Percentiles rank a stretch among this genome's conserved stretches.
Evolutionary conservation across 2,797 vertebrate species (phyloP).

Genomic region (Knipowitschia caucasica): DNA sequence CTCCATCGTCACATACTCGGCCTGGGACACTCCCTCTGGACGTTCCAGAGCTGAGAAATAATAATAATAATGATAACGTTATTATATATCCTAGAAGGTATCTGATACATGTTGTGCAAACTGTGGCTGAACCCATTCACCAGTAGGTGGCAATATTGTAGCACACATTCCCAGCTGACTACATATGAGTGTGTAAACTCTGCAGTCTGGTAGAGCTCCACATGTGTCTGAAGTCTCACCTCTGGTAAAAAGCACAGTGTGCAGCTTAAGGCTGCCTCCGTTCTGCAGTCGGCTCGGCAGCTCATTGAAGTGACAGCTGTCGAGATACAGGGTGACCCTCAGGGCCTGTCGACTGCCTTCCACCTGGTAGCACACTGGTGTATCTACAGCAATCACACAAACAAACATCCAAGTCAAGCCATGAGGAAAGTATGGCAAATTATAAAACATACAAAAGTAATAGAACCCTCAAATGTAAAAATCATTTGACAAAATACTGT

Average conservation of each 20-base stretch:
- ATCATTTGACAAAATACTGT: too few species aligned
- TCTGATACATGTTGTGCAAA: background rate
- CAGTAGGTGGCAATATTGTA: constrained; percentile 64
- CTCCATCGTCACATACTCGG: constrained; percentile 74
- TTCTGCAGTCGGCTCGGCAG: constrained; percentile 91
- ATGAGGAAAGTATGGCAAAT: constrained; percentile 3
- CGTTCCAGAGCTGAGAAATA: constrained; percentile 82
- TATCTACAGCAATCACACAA: constrained; percentile 76
- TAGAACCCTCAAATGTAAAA: constrained; percentile 2
- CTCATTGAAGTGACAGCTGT: constrained; percentile 93
- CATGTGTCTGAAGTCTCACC: constrained; percentile 79
- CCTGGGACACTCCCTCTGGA: constrained; percentile 76
- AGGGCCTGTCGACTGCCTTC: constrained; percentile 93
- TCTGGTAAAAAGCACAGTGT: constrained; percentile 90
- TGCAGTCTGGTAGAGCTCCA: too few species aligned
- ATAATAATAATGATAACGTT: background rate
- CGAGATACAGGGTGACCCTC: constrained; percentile 88
- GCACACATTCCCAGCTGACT: constrained; percentile 7
- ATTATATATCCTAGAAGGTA: background rate
- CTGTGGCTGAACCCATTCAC: constrained; percentile 27
- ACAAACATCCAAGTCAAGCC: constrained; percentile 5
- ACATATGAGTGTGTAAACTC: background rate
- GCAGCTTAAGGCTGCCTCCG: constrained; percentile 89
- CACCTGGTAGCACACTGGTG: constrained; percentile 88
- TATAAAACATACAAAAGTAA: background rate